These are phyloP conservation scores for Naja naja DNA, from an alignment of 2,113 vertebrate species.

Conservation along the genomic window DNA sequence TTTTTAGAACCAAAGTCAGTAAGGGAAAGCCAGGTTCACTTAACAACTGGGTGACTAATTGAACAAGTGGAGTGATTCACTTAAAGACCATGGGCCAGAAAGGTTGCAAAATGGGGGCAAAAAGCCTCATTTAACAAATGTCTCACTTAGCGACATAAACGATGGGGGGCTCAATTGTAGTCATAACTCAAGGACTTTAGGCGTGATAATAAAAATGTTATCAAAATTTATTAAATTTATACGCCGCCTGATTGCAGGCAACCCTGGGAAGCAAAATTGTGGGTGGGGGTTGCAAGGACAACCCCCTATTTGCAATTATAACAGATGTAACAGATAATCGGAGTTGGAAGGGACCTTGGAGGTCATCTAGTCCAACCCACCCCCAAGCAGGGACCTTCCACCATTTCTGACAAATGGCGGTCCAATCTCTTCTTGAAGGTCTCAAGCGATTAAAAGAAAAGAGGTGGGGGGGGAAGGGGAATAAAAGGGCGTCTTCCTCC, in stretches of 20 bases:
- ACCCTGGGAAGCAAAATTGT: background rate
- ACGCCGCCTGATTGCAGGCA: accelerated
- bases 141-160: background rate
- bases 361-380: too few relatives aligned
- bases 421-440: too few relatives aligned
- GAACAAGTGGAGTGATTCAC: background rate
- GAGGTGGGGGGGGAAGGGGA: too few relatives aligned
- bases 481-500: background rate
- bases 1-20: too few relatives aligned
- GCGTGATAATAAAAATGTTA: background rate
- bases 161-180: background rate
- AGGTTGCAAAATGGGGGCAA: background rate
- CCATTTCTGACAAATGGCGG: too few relatives aligned
- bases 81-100: background rate
- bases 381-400: too few relatives aligned
- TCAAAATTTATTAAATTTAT: background rate
- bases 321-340: too few relatives aligned
- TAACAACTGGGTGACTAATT: too few relatives aligned
- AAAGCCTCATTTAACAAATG: background rate
- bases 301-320: background rate
- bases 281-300: background rate
- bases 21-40: too few relatives aligned
- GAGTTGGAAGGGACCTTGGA: too few relatives aligned
- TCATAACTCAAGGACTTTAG: background rate
- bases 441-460: too few relatives aligned